Evolutionary conservation across 2,797 vertebrate genomes (phyloP), one percentile per base, ranked within the genome.

Genomic region (Cuniculus paca): DNA sequence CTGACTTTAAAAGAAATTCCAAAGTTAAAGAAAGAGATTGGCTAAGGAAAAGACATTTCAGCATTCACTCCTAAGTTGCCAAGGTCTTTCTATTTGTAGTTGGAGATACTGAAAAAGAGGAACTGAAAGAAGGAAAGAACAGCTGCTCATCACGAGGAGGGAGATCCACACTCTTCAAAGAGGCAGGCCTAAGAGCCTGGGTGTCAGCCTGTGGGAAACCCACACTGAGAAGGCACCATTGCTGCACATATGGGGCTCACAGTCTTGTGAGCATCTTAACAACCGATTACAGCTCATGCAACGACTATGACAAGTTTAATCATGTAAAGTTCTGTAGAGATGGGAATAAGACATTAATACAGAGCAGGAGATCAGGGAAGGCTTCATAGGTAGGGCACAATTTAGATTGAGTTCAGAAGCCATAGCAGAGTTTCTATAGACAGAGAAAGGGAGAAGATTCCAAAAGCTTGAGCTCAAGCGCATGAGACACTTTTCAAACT

Each of bases 321-420:
- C 26, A 34, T 42, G 42, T 20, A 16, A 31, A 60, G 39, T 48
- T 63, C 22, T 78, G 20, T 16, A 65, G 84, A 72, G 24, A n/a
- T 28, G 8, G 31, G 50, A 42, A 34, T 3, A 45, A 68, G 24
- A 56, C 0, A 5, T n/a, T 56, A 50, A 39, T 28, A n/a, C 6
- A 19, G 63, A 52, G 42, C 9, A 22, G 13, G 56, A 74, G 36
- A 1, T 56, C 2, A 52, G 13, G 20, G 56, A 61, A 83, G 26
- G 2, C 20, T 22, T 61, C 28, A 1, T 0, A 34, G 26, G 16
- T 4, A 4, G 36, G 20, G 8, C 0, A 0, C n/a, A 56, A 4
- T 19, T 6, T 9, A 11, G 28, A 10, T 24, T 58, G 72, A n/a
- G 26, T 65, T 78, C 36, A 54, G 39, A n/a, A 74, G 80, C 5